A percentile compares a stretch with the other conserved stretches of the same genome.
Evolutionary conservation across 1,140 invertebrate genomes (phyloP).

Genomic region (Diachasmimorpha longicaudata): DNA sequence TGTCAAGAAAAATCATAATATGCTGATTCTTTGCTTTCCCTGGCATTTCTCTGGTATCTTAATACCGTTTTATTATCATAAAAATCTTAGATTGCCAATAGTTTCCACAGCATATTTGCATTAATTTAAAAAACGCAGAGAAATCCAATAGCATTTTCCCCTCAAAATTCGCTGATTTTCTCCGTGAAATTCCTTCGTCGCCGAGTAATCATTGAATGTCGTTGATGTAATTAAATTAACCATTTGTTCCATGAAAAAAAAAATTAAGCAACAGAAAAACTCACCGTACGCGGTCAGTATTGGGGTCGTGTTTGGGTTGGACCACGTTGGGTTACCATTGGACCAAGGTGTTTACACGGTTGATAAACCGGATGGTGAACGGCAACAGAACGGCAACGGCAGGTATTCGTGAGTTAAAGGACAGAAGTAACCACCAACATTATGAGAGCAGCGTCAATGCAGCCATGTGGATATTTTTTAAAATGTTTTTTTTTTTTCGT

Average conservation of each 20-base stretch:
- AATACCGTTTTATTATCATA: too few species aligned
- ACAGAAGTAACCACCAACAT: conserved; percentile 62
- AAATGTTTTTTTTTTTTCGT: conserved; percentile 31
- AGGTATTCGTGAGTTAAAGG: conserved; percentile 55
- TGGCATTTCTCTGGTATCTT: too few species aligned
- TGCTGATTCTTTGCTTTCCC: too few species aligned
- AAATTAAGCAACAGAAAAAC: conserved; percentile 36
- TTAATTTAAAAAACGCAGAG: too few species aligned
- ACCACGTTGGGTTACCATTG: conserved; percentile 51
- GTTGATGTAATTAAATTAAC: too few species aligned
- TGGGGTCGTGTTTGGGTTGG: conserved; percentile 54
- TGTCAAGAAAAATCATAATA: too few species aligned
- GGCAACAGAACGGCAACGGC: conserved; percentile 22
- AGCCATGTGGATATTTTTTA: conserved; percentile 37
- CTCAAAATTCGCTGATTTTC: background rate
- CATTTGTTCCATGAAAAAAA: background rate
- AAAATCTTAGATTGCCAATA: too few species aligned
- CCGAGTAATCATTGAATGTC: too few species aligned
- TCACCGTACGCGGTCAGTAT: conserved; percentile 62
- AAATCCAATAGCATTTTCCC: background rate
- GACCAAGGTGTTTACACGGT: conserved; percentile 26
- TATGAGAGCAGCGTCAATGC: conserved; percentile 61
- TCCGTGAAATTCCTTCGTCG: background rate
- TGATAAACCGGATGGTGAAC: conserved; percentile 15
- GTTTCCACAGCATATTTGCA: too few species aligned